phyloP scores from a whole-genome alignment of 2,113 vertebrate genomes.

The Caranx melampygus region DNA sequence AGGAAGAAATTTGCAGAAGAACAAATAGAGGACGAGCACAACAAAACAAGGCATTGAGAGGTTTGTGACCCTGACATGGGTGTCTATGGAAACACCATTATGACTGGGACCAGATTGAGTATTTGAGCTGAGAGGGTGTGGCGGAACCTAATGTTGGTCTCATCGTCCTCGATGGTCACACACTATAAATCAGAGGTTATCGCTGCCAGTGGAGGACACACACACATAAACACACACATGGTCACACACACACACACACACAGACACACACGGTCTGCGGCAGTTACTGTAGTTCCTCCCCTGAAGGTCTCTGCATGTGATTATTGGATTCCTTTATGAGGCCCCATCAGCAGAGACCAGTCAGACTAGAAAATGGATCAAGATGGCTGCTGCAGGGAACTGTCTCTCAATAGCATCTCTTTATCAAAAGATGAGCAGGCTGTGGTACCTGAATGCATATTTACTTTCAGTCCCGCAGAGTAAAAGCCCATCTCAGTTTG shows the following conservation, averaged over 20 bases:
- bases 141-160: conserved; percentile 70
- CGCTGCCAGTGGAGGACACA: conserved; percentile 47
- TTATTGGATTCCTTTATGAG: conserved; percentile 78
- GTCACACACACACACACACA: conserved; percentile 36
- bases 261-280: conserved; percentile 36
- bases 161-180: conserved; percentile 72
- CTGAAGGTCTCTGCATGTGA: conserved; percentile 78
- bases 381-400: conserved; percentile 66
- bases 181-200: conserved; percentile 74
- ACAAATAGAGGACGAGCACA: conserved; percentile 51
- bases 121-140: conserved; percentile 68
- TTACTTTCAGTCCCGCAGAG: conserved; percentile 28
- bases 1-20: conserved; percentile 39
- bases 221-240: conserved; percentile 6
- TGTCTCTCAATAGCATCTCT: conserved; percentile 61
- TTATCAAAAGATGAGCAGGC: conserved; percentile 61
- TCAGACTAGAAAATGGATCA: conserved; percentile 73
- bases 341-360: conserved; percentile 72
- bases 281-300: conserved; percentile 61
- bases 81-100: conserved; percentile 60
- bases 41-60: conserved; percentile 62
- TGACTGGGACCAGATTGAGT: conserved; percentile 56
- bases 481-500: conserved; percentile 3
- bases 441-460: conserved; percentile 59
- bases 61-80: conserved; percentile 63